phyloP scores from a whole-genome alignment of 2,888 invertebrate species.

The Doris montereyensis region DNA sequence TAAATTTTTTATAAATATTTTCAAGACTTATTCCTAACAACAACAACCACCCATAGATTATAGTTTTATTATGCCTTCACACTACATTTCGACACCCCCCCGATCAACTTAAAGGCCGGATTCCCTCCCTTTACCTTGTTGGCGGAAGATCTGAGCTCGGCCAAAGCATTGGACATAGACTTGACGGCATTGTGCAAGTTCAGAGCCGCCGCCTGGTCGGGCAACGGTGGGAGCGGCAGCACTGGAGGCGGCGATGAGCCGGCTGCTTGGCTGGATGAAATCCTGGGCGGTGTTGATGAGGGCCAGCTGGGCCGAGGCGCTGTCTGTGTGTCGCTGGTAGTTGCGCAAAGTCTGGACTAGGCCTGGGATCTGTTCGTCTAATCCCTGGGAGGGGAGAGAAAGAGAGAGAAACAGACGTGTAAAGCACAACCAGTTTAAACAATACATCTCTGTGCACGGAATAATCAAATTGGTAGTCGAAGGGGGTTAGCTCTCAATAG shows the following conservation, averaged over 20 bases:
- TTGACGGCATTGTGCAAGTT: slow-evolving; percentile 83
- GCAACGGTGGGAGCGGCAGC: slow-evolving; percentile 87
- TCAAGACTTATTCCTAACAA: too few species aligned
- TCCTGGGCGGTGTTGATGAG: slow-evolving; percentile 88
- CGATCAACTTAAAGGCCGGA: too few species aligned
- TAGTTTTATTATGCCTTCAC: too few species aligned
- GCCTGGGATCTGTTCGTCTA: slow-evolving; percentile 85
- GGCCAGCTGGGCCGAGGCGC: slow-evolving; percentile 84
- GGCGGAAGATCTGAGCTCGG: slow-evolving; percentile 79
- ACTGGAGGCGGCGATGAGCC: slow-evolving; percentile 84
- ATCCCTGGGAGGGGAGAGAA: slow-evolving; percentile 76
- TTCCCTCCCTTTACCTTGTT: slow-evolving; percentile 71
- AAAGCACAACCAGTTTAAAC: too few species aligned
- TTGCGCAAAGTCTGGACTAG: slow-evolving; percentile 84
- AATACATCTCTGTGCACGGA: too few species aligned
- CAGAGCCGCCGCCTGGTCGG: slow-evolving; percentile 83
- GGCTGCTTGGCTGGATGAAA: slow-evolving; percentile 80
- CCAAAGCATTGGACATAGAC: slow-evolving; percentile 76
- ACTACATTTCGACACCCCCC: too few species aligned
- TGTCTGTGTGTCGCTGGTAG: slow-evolving; percentile 80
- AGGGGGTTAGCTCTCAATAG: too few species aligned
- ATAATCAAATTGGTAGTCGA: too few species aligned
- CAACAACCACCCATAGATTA: too few species aligned
- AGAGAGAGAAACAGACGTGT: too few species aligned
- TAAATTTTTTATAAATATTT: not conserved